Base-by-base conservation (phyloP, 1,140 invertebrate genomes). In the Pogonomyrmex californicus region DNA sequence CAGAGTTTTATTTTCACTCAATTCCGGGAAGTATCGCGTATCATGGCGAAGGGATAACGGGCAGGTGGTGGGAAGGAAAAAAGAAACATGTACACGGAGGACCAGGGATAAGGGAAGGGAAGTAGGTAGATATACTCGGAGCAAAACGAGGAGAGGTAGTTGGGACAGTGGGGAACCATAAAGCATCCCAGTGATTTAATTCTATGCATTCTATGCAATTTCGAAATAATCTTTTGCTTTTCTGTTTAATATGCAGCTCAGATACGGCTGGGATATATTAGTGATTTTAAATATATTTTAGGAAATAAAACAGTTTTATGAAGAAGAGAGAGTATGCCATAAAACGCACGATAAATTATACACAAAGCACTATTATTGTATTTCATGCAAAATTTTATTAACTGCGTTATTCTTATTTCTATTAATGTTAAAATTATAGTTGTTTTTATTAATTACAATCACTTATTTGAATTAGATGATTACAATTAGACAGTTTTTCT, bases 1-100 rank as follows among this genome's bases (percentile, higher is more conserved):
- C 85, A 47, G 86, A 88, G 88, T 93, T 92, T 93, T 94, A 92
- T 93, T 94, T 92, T 89, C 90, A 82, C 88, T 89, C 87, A 76
- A 92, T 94, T 94, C 93, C 87, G 88, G 91, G 91, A 92, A 92
- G 88, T 79, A 85, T 85, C 87, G 89, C 90, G 85, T 87, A 63
- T 60, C 56, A 63, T 23, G 83, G 62, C 73, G 83, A 86, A 88
- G 86, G 88, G 75, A 90, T 88, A 87, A 88, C 86, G 66, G 77
- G 77, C 65, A 87, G 65, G 58, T 78, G 83, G 86, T n/a, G 58
- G 77, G 71, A 58, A 65, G 65, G 65, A 79, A 83, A 77, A 83
- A 82, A 86, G 85, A 78, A 86, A 86, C 87, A 87, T 76, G 75
- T 89, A 78, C 60, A 75, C 85, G 62, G 68, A 66, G 54, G 62